Conservation (phyloP, 64 coral and sea anemone species). For the Stichodactyla mertensii region DNA sequence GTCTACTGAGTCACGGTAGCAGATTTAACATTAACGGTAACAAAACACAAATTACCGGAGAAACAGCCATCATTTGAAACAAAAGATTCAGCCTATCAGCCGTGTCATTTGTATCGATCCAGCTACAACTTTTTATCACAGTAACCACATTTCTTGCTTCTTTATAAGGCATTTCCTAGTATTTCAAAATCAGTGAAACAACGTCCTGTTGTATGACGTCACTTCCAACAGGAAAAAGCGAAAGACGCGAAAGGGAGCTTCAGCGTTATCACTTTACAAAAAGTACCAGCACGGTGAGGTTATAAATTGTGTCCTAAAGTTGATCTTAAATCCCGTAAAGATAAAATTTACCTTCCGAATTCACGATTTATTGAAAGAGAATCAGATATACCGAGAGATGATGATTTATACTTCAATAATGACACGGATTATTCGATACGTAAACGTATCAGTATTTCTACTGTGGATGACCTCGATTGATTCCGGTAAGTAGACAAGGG, state of each 20-base stretch:
- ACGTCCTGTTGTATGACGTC: neutral
- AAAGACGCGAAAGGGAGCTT: neutral
- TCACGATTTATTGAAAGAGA: too few relatives aligned
- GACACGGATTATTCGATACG: too few relatives aligned
- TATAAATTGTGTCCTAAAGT: neutral
- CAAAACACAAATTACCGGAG: too few relatives aligned
- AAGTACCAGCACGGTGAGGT: neutral
- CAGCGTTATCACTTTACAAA: neutral
- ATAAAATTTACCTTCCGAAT: too few relatives aligned
- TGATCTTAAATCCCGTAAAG: neutral
- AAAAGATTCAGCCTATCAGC: too few relatives aligned
- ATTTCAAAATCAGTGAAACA: neutral
- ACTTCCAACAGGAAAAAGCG: neutral
- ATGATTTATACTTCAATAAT: too few relatives aligned
- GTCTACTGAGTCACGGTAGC: too few relatives aligned
- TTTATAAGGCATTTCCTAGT: neutral
- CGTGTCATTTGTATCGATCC: too few relatives aligned
- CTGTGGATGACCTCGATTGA: neutral
- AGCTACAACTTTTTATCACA: neutral
- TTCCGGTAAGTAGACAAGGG: neutral
- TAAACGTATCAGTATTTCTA: neutral
- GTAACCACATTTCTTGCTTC: neutral
- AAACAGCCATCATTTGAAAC: too few relatives aligned
- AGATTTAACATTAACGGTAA: too few relatives aligned
- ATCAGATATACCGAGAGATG: too few relatives aligned